Evolutionary conservation across 2,113 vertebrate genomes (phyloP).

Genomic region (Sarotherodon lohbergeri): DNA sequence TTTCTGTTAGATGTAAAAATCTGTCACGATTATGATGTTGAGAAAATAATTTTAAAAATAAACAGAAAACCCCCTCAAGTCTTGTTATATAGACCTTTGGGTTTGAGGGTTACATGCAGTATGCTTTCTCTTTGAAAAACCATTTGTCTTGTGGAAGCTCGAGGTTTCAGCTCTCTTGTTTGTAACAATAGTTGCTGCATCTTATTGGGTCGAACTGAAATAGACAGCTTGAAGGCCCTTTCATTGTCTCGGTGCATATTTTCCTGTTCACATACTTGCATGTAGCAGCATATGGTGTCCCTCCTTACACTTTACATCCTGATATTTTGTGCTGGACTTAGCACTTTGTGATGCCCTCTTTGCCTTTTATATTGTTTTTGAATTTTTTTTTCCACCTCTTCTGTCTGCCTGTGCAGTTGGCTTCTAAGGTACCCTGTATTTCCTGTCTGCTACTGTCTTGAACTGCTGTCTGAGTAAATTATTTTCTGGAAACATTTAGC

Average conservation of each 20-base stretch:
- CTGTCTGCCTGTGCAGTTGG: not conserved
- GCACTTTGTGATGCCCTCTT: not conserved
- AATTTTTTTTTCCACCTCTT: not conserved
- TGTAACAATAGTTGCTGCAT: not conserved
- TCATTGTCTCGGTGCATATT: not conserved
- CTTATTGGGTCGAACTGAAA: not conserved
- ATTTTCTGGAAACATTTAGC: not conserved
- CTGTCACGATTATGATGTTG: not conserved
- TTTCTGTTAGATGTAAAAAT: not conserved
- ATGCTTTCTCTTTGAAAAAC: not conserved
- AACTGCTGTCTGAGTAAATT: not conserved
- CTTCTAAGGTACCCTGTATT: not conserved
- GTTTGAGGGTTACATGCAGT: not conserved
- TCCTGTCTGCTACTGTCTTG: not conserved
- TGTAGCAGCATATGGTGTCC: not conserved
- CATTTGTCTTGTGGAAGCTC: not conserved
- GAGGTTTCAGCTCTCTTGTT: not conserved
- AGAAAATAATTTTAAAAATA: not conserved
- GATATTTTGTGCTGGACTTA: not conserved
- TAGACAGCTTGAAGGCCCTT: not conserved
- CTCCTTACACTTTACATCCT: not conserved
- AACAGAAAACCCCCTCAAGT: accelerated
- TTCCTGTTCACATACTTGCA: not conserved
- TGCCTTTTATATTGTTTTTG: not conserved
- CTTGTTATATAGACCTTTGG: not conserved